Percentiles rank a stretch among this genome's conserved stretches.
Conservation (phyloP, 2,113 vertebrate species). For the Ploceus nigricollis region DNA sequence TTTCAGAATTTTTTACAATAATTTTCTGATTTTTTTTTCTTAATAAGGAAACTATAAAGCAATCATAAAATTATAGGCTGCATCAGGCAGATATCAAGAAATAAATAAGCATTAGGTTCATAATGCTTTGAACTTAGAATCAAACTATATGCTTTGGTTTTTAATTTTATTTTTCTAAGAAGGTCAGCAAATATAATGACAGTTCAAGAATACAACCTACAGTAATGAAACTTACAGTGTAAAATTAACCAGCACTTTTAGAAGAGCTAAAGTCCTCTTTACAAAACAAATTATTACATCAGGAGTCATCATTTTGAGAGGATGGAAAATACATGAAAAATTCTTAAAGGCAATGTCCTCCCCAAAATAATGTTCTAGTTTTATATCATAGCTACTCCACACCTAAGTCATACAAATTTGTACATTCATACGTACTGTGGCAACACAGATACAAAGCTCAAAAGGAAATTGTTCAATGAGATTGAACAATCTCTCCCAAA, state of each 20-base stretch:
- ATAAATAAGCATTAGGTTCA: neutral
- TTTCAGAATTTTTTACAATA: neutral
- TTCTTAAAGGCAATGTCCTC: neutral
- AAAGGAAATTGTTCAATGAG: neutral
- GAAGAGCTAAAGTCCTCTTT: neutral
- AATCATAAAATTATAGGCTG: neutral
- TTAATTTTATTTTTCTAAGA: neutral
- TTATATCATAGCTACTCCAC: neutral
- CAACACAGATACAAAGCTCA: neutral
- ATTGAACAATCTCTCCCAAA: neutral
- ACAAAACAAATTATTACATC: neutral
- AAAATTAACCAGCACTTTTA: neutral
- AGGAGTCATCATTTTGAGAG: neutral
- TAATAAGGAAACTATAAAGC: neutral
- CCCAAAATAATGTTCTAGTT: neutral
- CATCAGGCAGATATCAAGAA: neutral
- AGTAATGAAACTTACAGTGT: neutral
- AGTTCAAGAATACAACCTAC: neutral
- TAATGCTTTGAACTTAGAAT: neutral
- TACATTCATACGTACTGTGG: neutral
- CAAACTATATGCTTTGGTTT: neutral
- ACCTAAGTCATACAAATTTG: neutral
- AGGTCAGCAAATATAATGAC: neutral
- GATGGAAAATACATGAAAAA: neutral
- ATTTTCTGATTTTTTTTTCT: neutral